Base-by-base conservation (phyloP, 2,888 invertebrate species). In the Tipula confusa region DNA sequence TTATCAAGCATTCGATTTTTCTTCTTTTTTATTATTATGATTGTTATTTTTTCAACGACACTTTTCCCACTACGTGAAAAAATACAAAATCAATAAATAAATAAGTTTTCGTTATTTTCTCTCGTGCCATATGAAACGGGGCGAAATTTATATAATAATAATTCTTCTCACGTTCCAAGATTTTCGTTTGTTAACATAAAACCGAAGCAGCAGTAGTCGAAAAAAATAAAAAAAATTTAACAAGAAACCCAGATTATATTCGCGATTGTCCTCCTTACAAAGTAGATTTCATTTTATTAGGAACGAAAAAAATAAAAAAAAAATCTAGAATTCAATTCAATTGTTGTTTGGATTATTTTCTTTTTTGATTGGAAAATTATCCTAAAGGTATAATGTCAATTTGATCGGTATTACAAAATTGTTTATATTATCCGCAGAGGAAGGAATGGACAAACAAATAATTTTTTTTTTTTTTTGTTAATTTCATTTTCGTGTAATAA, bases 61-160 rank as follows among this genome's bases (percentile, higher is more conserved):
- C 24, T 64, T 64, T 64, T 64, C 64, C 24, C 64, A 64, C 64
- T 64, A 64, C 64, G 64, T 64, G 64, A 24, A 64, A 18, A n/a
- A n/a, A 64, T 64, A 64, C 24, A 64, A 64, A 64, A 64, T 64
- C 64, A 64, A 64, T 64, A 64, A 64, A 64, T 64, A 64, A 64
- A 64, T 24, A 64, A 64, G 64, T 64, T 64, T 64, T 64, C n/a
- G 64, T 64, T 64, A 3, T 24, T 43, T 24, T 64, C 64, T 43
- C 43, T n/a, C n/a, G n/a, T 33, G 33, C 11, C 6, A 33, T 33
- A 3, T 33, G 11, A 24, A 64, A 9, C 64, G 24, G 24, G 13
- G 9, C 24, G 24, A 64, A 64, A n/a, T n/a, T n/a, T n/a, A n/a
- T 13, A 64, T 1, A 64, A 64, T 64, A 64, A 64, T 64, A 64